These are phyloP conservation scores for Papilio gigon DNA, from an alignment of 2,888 invertebrate species.

Conservation along the genomic window DNA sequence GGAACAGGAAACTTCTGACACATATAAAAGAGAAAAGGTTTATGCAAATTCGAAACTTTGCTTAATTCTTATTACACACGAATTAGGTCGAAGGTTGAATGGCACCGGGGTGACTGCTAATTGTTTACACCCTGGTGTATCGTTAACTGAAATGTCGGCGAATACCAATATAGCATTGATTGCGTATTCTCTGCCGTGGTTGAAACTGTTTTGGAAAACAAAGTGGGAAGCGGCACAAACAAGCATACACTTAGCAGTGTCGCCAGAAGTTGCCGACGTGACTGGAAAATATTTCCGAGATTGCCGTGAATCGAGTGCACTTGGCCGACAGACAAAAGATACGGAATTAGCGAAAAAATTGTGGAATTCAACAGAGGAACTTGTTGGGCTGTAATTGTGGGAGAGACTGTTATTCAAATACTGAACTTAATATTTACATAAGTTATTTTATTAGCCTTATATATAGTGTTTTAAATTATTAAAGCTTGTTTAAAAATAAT, in stretches of 20 bases:
- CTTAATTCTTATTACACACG: slow-evolving; percentile 84
- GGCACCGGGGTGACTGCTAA: slow-evolving; percentile 88
- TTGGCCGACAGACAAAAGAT: slow-evolving; percentile 68
- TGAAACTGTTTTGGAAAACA: slow-evolving; percentile 52
- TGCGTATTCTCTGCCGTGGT: slow-evolving; percentile 66
- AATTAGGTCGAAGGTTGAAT: slow-evolving; percentile 85
- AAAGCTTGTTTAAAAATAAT: too few relatives aligned
- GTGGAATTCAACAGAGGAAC: slow-evolving; percentile 71
- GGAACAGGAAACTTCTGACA: slow-evolving; percentile 38
- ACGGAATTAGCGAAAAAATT: slow-evolving; percentile 80
- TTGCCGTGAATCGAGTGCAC: slow-evolving; percentile 59
- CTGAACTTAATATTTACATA: too few relatives aligned
- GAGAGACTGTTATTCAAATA: background rate
- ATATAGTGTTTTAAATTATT: too few relatives aligned
- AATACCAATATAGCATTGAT: slow-evolving; percentile 55
- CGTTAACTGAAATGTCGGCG: slow-evolving; percentile 85
- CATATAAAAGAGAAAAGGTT: slow-evolving; percentile 32
- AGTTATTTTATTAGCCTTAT: too few relatives aligned
- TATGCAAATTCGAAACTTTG: slow-evolving; percentile 79
- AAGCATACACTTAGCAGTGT: slow-evolving; percentile 78
- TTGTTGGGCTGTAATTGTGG: slow-evolving; percentile 36
- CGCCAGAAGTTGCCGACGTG: slow-evolving; percentile 79
- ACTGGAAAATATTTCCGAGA: slow-evolving; percentile 85
- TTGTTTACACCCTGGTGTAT: slow-evolving; percentile 91
- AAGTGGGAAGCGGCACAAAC: slow-evolving; percentile 76